Conservation (phyloP, 1,140 invertebrate genomes). For the Orchestia grillus region DNA sequence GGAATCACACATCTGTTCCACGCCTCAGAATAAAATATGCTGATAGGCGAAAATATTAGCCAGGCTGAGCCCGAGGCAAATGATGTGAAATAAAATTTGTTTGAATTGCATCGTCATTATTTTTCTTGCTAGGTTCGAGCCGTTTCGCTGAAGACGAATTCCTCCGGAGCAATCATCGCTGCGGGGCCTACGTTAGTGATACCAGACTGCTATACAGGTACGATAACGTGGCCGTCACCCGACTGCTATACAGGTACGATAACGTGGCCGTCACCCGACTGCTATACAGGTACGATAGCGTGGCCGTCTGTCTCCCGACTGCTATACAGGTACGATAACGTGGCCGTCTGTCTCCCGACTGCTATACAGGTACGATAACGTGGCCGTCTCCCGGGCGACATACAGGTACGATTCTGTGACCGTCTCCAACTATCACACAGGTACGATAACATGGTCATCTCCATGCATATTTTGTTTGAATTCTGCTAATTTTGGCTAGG, state of each 20-base stretch:
- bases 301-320: conserved; percentile 68
- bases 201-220: conserved; percentile 71
- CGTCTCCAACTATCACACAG: conserved; percentile 71
- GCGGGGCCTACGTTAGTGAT: conserved; percentile 70
- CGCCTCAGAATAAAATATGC: too few species aligned
- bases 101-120: not conserved
- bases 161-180: conserved; percentile 68
- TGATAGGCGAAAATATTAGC: too few species aligned
- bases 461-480: too few species aligned
- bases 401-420: not conserved
- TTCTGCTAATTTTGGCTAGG: too few species aligned
- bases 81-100: not conserved
- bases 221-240: conserved; percentile 36
- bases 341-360: conserved; percentile 71
- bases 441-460: conserved; percentile 64
- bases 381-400: not conserved
- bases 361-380: conserved; percentile 69
- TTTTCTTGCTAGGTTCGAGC: conserved; percentile 68
- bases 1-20: too few species aligned
- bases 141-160: conserved; percentile 69
- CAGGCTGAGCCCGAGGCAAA: not conserved
- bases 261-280: not conserved
- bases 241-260: conserved; percentile 70
- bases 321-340: not conserved
- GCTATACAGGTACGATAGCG: too few species aligned